Base-by-base conservation (phyloP, 2,797 vertebrate species). In the Intellagama lesueurii region DNA sequence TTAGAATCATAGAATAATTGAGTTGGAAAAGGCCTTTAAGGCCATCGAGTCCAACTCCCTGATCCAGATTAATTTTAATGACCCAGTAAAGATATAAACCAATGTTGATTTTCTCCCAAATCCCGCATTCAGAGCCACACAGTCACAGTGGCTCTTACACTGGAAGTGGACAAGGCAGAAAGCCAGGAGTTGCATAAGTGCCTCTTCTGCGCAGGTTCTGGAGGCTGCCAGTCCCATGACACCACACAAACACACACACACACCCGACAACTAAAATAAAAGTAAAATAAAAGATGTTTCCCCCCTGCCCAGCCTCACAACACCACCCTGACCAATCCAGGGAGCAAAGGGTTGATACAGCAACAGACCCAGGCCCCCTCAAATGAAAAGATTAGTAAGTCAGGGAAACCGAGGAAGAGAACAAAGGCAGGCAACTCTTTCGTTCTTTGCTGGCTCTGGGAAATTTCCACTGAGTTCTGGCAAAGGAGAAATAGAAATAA, bases 381-480 rank as follows among this genome's bases (percentile, higher is more conserved):
- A 73, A 87, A 64, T 79, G 40, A 47, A 85, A 80, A 80, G 76
- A 26, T 24, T 2, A 35, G 24, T 47, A 82, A 85, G 19, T 89
- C 88, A 85, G 88, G 76, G 47, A 87, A 52, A 11, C 19, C 49
- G n/a, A 79, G 40, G 17, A 14, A 24, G 68, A 60, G 66, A 52
- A 24, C 24, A 22, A 56, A 24, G 3, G 60, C 40, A 47, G n/a
- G 1, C 32, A 40, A 0, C 19, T 24, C 3, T 4, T 4, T 14
- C 24, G 0, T 14, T 35, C n/a, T 28, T 16, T 19, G 30, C 28
- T 8, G 22, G 72, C 64, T 85, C 72, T 77, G 49, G 83, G 87
- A 88, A 86, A 91, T 75, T 91, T 88, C 87, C 90, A 91, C 47
- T 44, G 70, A 17, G 47, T 49, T 87, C 72, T 60, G 22, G 35